These are phyloP conservation scores for Melikaiella ostensackeni DNA, from an alignment of 2,888 invertebrate species.

Conservation along the genomic window DNA sequence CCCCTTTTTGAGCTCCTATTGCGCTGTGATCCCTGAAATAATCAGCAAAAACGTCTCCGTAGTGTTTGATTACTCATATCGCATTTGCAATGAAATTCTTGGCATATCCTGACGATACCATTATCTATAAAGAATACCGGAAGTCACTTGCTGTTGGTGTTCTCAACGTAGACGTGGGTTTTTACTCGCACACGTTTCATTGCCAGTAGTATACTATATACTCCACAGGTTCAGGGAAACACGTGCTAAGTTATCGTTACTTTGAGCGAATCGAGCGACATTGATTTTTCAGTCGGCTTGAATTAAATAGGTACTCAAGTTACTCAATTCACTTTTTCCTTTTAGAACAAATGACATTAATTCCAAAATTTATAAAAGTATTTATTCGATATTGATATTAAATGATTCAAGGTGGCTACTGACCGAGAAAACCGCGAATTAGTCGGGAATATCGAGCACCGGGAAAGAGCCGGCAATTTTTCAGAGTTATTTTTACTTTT, in stretches of 20 bases:
- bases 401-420: no score
- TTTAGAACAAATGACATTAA: background rate
- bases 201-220: slow-evolving; percentile 8
- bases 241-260: background rate
- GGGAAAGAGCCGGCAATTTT: no score
- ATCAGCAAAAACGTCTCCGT: background rate
- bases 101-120: slow-evolving; percentile 20
- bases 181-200: slow-evolving; percentile 29
- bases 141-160: slow-evolving; percentile 18
- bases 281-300: background rate
- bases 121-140: slow-evolving; percentile 33
- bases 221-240: slow-evolving; percentile 12
- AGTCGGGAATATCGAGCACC: no score
- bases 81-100: slow-evolving; percentile 23
- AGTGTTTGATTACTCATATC: slow-evolving; percentile 1
- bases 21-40: no score
- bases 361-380: background rate
- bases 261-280: background rate
- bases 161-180: slow-evolving; percentile 10
- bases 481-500: no score
- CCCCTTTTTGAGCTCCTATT: no score
- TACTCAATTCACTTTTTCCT: background rate
- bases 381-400: background rate
- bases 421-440: no score
- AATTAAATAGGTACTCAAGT: background rate